Evolutionary conservation across 2,888 invertebrate species (phyloP).

Genomic region (Eristalis arbustorum): DNA sequence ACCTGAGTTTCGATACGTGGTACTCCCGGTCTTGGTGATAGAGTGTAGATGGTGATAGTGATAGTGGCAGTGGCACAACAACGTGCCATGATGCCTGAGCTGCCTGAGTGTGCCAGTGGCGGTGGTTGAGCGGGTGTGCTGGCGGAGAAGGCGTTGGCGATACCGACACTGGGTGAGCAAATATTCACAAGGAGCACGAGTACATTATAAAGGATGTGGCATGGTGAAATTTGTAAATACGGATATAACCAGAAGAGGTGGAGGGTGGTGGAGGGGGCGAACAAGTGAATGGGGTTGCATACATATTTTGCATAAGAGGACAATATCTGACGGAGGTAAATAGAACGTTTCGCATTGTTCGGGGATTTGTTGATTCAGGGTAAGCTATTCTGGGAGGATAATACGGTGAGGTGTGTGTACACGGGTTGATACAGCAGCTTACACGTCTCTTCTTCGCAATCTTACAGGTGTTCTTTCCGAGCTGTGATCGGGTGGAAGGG

Average conservation of each 20-base stretch:
- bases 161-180: constrained; percentile 49
- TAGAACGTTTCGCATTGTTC: constrained; percentile 66
- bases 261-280: not conserved
- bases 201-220: constrained; percentile 51
- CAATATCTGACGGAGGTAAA: constrained; percentile 63
- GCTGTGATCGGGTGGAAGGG: not conserved
- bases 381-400: constrained; percentile 55
- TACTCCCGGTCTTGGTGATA: not conserved
- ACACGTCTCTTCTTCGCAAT: constrained; percentile 52
- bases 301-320: constrained; percentile 49
- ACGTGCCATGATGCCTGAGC: constrained; percentile 18
- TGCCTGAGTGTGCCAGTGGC: not conserved
- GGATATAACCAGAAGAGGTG: constrained; percentile 16
- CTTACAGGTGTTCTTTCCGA: constrained; percentile 53
- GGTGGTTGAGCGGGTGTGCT: not conserved
- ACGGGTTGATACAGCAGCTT: constrained; percentile 50
- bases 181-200: constrained; percentile 40
- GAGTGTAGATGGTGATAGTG: not conserved
- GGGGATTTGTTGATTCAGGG: constrained; percentile 64
- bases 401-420: constrained; percentile 24
- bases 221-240: constrained; percentile 54
- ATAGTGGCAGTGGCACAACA: constrained; percentile 25
- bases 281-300: not conserved
- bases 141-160: not conserved
- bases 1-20: constrained; percentile 48